Evolutionary conservation across 1,140 invertebrate species (phyloP).

Genomic region (Zaprionus lachaisei): DNA sequence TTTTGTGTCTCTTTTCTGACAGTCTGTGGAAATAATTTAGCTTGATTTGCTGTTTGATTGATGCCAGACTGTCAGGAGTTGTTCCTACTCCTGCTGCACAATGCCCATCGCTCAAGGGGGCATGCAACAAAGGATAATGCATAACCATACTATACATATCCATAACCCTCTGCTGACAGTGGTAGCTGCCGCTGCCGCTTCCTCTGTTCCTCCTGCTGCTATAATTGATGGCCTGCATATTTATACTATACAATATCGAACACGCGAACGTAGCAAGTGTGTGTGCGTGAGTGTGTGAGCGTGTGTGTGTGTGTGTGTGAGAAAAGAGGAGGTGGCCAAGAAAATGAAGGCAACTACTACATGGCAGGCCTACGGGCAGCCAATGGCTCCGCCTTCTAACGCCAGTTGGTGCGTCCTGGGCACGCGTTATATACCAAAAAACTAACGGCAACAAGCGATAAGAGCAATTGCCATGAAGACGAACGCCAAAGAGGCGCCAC

Average conservation of each 20-base stretch:
- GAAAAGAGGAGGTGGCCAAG: conserved; percentile 28
- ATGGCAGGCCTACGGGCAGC: conserved; percentile 29
- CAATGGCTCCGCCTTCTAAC: conserved; percentile 70
- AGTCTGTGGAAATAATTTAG: conserved; percentile 63
- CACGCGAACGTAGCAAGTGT: conserved; percentile 6
- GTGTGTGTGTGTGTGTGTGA: not conserved
- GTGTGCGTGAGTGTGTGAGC: not conserved
- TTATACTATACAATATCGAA: conserved; percentile 57
- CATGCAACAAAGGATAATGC: conserved; percentile 14
- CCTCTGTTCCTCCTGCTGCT: conserved; percentile 31
- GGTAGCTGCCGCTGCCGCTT: too few relatives aligned
- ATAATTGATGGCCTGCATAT: conserved; percentile 72
- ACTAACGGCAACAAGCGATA: conserved; percentile 66
- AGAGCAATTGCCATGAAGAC: conserved; percentile 62
- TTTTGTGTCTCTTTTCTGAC: conserved; percentile 15
- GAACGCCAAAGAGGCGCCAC: conserved; percentile 37
- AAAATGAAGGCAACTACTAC: conserved; percentile 9
- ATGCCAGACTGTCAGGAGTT: conserved; percentile 34
- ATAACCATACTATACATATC: conserved; percentile 28
- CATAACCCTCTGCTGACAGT: too few relatives aligned
- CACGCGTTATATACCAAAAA: conserved; percentile 75
- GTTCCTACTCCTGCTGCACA: not conserved
- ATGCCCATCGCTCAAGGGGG: conserved; percentile 29
- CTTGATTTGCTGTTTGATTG: conserved; percentile 70
- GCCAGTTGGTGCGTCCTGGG: conserved; percentile 67